A percentile compares a stretch with the other conserved stretches of the same genome.
These are phyloP conservation scores for Sphaerophoria rueppellii DNA, from an alignment of 2,888 invertebrate species.

Conservation along the genomic window DNA sequence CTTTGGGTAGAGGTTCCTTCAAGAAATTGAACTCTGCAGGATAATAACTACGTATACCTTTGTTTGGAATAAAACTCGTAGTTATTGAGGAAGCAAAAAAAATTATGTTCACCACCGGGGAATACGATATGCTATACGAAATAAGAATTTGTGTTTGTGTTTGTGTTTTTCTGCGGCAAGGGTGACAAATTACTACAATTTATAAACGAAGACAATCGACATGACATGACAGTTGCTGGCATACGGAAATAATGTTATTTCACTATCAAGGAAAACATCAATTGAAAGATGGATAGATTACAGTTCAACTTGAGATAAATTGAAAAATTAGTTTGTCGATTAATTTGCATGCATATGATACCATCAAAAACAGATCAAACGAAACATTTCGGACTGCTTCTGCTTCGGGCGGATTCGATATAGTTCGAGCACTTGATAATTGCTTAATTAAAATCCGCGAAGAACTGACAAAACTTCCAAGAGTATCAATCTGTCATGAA, in stretches of 20 bases:
- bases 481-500: too few species aligned
- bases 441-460: too few species aligned
- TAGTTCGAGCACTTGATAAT: too few species aligned
- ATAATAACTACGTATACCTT: constrained; percentile 29
- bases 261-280: constrained; percentile 9
- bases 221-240: constrained; percentile 6
- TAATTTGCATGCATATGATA: too few species aligned
- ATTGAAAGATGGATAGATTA: constrained; percentile 12
- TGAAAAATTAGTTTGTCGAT: too few species aligned
- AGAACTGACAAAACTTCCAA: too few species aligned
- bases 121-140: constrained; percentile 51
- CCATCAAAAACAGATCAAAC: too few species aligned
- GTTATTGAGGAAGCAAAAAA: constrained; percentile 7
- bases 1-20: constrained; percentile 20
- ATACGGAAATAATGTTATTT: constrained; percentile 21
- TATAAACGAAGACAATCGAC: constrained; percentile 52
- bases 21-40: constrained; percentile 59
- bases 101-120: not conserved
- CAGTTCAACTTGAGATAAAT: too few species aligned
- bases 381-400: too few species aligned
- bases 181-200: constrained; percentile 67
- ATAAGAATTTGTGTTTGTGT: constrained; percentile 66
- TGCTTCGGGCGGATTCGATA: too few species aligned
- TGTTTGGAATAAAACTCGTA: not conserved
- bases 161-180: constrained; percentile 61